Evolutionary conservation across 2,113 vertebrate genomes (phyloP).

Genomic region (Lophura nycthemera): DNA sequence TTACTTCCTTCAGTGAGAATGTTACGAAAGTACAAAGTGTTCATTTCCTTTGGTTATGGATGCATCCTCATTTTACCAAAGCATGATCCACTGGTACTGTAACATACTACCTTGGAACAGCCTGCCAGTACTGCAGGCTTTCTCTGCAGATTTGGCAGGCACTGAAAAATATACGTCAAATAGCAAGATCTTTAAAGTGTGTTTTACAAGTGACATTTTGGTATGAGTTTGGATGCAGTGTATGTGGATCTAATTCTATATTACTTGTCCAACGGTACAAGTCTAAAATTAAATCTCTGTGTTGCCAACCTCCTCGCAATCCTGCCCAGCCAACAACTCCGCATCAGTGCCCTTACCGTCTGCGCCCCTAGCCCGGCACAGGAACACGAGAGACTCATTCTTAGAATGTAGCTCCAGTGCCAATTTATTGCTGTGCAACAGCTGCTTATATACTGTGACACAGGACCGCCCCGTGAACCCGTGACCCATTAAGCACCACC

Average conservation of each 20-base stretch:
- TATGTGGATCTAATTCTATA: background rate
- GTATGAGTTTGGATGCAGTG: background rate
- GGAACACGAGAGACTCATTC: too few species aligned
- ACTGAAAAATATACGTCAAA: background rate
- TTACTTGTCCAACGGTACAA: background rate
- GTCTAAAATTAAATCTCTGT: constrained; percentile 19
- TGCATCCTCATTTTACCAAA: background rate
- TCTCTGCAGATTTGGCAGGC: background rate
- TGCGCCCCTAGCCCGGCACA: too few species aligned
- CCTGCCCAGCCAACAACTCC: too few species aligned
- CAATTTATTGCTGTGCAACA: too few species aligned
- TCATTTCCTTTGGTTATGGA: background rate
- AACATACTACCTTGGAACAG: background rate
- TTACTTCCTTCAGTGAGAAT: background rate
- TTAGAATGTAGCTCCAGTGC: too few species aligned
- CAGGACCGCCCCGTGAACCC: too few species aligned
- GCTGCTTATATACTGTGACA: too few species aligned
- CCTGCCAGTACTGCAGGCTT: background rate
- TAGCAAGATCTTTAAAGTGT: background rate
- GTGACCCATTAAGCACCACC: too few species aligned
- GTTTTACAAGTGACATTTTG: background rate
- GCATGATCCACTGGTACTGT: background rate
- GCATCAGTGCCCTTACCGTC: too few species aligned
- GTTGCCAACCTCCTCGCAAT: too few species aligned
- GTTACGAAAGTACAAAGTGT: background rate